A percentile compares a stretch with the other conserved stretches of the same genome.
phyloP scores from a whole-genome alignment of 2,113 vertebrate genomes.

The Amblyopsis rosae region DNA sequence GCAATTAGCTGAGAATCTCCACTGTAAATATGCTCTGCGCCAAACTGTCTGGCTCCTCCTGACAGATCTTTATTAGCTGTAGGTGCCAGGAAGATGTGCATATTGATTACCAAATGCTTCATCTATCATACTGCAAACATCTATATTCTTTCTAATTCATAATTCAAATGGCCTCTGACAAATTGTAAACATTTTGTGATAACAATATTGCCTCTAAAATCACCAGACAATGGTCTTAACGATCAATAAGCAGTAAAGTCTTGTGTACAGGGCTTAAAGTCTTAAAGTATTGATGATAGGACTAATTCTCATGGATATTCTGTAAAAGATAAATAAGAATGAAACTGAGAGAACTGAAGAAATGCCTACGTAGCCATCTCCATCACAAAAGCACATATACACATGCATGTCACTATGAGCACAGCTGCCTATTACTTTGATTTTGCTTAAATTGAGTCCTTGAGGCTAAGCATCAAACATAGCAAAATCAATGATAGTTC shows the following conservation, averaged over 20 bases:
- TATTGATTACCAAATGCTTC: constrained; percentile 53
- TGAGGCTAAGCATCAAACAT: constrained; percentile 41
- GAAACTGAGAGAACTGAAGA: no score
- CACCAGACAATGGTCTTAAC: constrained; percentile 14
- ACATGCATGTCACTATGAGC: no score
- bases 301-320: no score
- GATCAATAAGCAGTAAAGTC: constrained; percentile 22
- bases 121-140: constrained; percentile 5
- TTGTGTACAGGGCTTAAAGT: background rate
- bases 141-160: constrained; percentile 48
- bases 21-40: constrained; percentile 56
- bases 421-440: constrained; percentile 40
- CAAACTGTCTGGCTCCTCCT: constrained; percentile 62
- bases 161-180: constrained; percentile 51
- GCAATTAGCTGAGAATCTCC: constrained; percentile 59
- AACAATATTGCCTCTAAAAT: constrained; percentile 21
- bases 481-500: constrained; percentile 56
- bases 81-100: constrained; percentile 62
- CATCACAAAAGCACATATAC: no score
- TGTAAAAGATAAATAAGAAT: no score
- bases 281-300: background rate
- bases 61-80: constrained; percentile 59
- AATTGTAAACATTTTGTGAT: constrained; percentile 49
- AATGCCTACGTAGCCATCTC: no score
- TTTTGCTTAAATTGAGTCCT: constrained; percentile 53